Conservation (phyloP, 2,797 vertebrate genomes). For the Gymnoscopelus braueri region DNA sequence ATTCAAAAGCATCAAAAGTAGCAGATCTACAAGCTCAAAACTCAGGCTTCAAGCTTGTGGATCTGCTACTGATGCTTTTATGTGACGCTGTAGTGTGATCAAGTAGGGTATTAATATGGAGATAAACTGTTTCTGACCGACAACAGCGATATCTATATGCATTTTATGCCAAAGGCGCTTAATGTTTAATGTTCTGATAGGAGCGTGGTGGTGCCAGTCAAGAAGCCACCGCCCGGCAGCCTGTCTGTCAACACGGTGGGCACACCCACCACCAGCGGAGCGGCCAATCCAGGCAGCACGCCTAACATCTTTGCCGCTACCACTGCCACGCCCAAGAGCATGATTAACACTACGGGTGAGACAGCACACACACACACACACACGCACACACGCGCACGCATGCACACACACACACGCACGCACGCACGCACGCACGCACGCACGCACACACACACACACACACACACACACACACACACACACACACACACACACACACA, state of each 20-base stretch:
- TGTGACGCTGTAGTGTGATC: too few relatives aligned
- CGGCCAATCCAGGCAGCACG: slow-evolving; percentile 89
- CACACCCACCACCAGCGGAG: slow-evolving; percentile 86
- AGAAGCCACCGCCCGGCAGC: slow-evolving; percentile 95
- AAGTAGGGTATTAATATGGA: too few relatives aligned
- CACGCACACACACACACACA: slow-evolving; percentile 10
- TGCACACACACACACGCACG: not conserved
- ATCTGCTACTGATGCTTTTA: too few relatives aligned
- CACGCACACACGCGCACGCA: not conserved
- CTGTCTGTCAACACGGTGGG: slow-evolving; percentile 96
- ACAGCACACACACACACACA: not conserved
- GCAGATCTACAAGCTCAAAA: too few relatives aligned
- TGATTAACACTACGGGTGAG: slow-evolving; percentile 99
- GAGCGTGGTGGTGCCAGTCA: slow-evolving; percentile 97
- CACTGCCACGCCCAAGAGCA: slow-evolving; percentile 98
- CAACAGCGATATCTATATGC: too few relatives aligned
- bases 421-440: not conserved
- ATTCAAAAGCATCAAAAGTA: too few relatives aligned
- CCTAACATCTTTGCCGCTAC: slow-evolving; percentile 97
- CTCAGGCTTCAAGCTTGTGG: too few relatives aligned
- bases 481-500: too few relatives aligned
- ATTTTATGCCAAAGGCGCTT: too few relatives aligned
- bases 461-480: too few relatives aligned
- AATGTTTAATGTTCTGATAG: slow-evolving; percentile 68
- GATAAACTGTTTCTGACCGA: too few relatives aligned